Base-by-base conservation (phyloP, 2,797 vertebrate species). In the Falco novaeseelandiae region DNA sequence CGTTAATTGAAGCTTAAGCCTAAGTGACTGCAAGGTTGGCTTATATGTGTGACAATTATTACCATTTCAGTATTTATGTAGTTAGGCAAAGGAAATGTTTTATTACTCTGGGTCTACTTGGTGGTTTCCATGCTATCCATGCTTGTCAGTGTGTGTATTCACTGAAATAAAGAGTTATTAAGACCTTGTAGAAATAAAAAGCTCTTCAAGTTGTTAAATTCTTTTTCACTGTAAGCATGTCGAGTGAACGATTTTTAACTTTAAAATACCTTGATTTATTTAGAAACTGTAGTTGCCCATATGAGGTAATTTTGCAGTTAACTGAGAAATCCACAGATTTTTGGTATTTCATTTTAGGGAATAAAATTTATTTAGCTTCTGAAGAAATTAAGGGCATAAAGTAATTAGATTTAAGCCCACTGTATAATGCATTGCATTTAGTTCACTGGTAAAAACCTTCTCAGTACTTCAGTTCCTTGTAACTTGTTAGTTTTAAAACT, bases 61-160 rank as follows among this genome's bases (percentile, higher is more conserved):
- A 46, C 23, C 11, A 51, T 38, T 46, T 77, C 32, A 36, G 17
- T 62, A 27, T 83, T 59, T 77, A 22, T 36, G 38, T 18, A 70
- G 51, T 9, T 26, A 89, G 12, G 20, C 40, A 90, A 82, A 79
- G 36, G n/a, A 59, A 62, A n/a, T 12, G 25, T 52, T 93, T 81
- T 44, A 66, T 97, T 97, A 97, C 96, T 97, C 97, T 97, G 95
- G 94, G 94, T 97, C 94, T 96, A 97, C 92, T 30, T 92, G 94
- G 88, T 89, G 52, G n/a, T 66, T 77, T 94, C 48, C 80, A 26
- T 54, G 59, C 44, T 84, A 54, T 32, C 23, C 18, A 61, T 80
- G 74, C 38, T 92, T 88, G 38, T 67, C 92, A 77, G 51, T 7
- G 38, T 70, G 32, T 32, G 32, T 38, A 71, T 74, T 87, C 84